Evolutionary conservation across 2,113 vertebrate genomes (phyloP).

Genomic region (Tachycineta bicolor): DNA sequence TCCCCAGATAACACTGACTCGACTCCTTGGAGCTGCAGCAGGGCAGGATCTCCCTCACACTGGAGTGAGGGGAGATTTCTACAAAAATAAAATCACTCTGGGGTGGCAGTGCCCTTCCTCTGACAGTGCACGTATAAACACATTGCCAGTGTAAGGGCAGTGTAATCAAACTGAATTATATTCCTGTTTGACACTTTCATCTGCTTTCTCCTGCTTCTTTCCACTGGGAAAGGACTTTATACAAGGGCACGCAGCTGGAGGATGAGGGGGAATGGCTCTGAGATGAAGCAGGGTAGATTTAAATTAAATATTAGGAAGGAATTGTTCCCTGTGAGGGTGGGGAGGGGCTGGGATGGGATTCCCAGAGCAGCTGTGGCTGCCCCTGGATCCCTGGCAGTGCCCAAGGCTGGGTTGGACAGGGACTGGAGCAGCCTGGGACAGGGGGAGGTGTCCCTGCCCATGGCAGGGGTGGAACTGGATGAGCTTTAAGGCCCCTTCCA

Average conservation of each 20-base stretch:
- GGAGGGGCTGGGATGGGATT: no score
- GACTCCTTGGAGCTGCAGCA: background rate
- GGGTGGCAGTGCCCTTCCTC: background rate
- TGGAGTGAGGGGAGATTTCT: background rate
- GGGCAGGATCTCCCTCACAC: accelerated
- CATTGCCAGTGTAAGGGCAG: background rate
- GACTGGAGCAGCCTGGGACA: no score
- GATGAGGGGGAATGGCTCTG: no score
- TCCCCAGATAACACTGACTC: background rate
- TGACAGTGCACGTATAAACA: background rate
- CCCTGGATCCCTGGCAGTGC: no score
- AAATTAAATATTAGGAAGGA: no score
- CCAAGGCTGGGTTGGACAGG: no score
- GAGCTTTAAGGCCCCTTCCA: no score
- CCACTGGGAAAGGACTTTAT: background rate
- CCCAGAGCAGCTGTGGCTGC: no score
- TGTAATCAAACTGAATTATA: background rate
- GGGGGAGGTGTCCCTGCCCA: no score
- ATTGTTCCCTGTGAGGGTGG: no score
- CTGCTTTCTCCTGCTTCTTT: background rate
- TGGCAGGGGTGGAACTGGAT: no score
- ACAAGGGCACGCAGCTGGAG: background rate
- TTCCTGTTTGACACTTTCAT: background rate
- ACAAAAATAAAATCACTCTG: background rate
- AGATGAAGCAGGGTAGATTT: no score